Evolutionary conservation across 1,140 invertebrate species (phyloP), one percentile per base, ranked within the genome.

Genomic region (Ridgeia piscesae): DNA sequence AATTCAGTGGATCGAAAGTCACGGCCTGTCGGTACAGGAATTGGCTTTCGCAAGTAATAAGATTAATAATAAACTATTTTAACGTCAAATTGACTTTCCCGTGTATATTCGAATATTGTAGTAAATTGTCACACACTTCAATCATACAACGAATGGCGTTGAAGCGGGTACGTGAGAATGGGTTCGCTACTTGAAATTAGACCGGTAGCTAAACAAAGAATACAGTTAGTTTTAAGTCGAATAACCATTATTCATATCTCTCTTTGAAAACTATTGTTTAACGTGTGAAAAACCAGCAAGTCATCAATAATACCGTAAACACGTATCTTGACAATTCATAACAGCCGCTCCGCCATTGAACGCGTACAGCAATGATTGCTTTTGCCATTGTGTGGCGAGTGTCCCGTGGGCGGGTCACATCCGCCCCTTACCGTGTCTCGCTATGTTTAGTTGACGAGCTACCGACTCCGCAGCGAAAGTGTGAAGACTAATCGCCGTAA

Each of bases 261-360:
- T 77, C 58, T 77, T 77, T 77, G 58, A 77, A 77, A 77, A 77
- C 58, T 77, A 77, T 77, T 21, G 58, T 77, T 77, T 77, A 77
- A 77, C 58, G 0, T 77, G 58, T 77, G 2, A 31, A 77, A 77
- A 77, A 1, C 17, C 58, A 77, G 58, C 58, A 31, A 77, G 58
- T 77, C 58, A 31, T 77, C 58, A 77, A 77, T 77, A 50, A 77
- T 77, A 77, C 58, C 14, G 58, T 21, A 42, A 77, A 77, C 58
- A 77, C 6, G 17, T 77, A 77, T 6, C 58, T 77, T 77, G 58
- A 77, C 58, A 77, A 77, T 77, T 77, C 58, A 77, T 77, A 77
- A 77, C 4, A 77, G 58, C 58, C 58, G 58, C 2, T 2, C 11
- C 58, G 27, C 58, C 14, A 77, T 77, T 77, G 58, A 77, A 21